Conservation (phyloP, 35 echinoderm and acorn worm genomes). For the Strongylocentrotus purpuratus region DNA sequence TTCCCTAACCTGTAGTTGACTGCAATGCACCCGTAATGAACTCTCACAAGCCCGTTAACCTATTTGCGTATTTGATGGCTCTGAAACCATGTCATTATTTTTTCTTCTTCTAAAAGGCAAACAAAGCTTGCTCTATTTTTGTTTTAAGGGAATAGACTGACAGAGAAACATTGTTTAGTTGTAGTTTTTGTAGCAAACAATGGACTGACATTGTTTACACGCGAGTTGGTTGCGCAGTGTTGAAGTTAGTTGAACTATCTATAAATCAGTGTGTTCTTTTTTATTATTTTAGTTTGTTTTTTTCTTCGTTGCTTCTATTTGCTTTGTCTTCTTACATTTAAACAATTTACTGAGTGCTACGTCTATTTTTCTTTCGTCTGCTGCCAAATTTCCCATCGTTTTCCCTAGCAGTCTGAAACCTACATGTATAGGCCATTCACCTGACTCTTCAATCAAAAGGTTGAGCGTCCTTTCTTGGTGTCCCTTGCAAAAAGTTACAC, state of each 20-base stretch:
- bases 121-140: background rate
- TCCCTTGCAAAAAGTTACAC: too few species aligned
- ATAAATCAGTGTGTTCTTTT: background rate
- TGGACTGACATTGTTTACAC: background rate
- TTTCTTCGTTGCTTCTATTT: background rate
- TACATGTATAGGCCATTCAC: background rate
- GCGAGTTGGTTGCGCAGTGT: background rate
- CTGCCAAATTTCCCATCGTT: background rate
- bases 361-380: background rate
- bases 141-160: background rate
- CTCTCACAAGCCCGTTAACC: background rate
- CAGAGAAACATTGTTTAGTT: background rate
- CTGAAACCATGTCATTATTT: background rate
- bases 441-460: background rate
- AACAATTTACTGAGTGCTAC: too few species aligned
- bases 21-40: background rate
- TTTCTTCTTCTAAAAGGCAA: background rate
- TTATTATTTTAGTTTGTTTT: background rate
- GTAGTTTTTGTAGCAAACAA: background rate
- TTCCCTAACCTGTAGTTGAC: background rate
- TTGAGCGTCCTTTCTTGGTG: too few species aligned
- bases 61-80: background rate
- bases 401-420: background rate
- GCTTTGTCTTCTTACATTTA: too few species aligned
- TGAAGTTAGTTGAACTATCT: background rate